A percentile compares a stretch with the other conserved stretches of the same genome.
phyloP scores from a whole-genome alignment of 2,888 invertebrate species.

The Chironomus tentans region DNA sequence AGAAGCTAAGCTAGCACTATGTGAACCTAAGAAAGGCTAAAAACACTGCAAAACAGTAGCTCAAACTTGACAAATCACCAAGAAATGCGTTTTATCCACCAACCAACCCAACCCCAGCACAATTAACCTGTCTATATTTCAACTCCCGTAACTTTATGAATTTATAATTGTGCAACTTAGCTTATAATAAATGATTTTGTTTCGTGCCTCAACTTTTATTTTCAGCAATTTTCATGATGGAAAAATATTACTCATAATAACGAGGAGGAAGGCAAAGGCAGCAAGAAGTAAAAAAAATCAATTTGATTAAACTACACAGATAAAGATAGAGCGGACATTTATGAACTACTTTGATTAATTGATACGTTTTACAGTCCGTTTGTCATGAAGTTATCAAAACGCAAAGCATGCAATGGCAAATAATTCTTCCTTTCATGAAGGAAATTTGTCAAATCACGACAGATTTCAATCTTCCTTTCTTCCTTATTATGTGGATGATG shows the following conservation, averaged over 20 bases:
- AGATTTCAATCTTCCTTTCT: neutral
- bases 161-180: constrained; percentile 12
- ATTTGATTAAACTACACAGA: too few relatives aligned
- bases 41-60: too few relatives aligned
- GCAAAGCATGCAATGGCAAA: neutral
- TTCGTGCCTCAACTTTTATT: neutral
- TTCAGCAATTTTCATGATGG: neutral
- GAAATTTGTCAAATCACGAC: constrained; percentile 11
- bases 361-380: neutral
- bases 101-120: too few relatives aligned
- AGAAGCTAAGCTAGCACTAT: too few relatives aligned
- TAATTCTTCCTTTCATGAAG: neutral
- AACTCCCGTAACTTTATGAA: constrained; percentile 1
- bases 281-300: too few relatives aligned
- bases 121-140: too few relatives aligned
- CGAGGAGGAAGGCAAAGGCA: neutral
- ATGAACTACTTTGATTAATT: neutral
- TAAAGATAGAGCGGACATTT: too few relatives aligned
- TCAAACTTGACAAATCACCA: neutral
- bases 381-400: neutral
- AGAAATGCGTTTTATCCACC: too few relatives aligned
- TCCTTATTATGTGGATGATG: neutral
- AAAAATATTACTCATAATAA: neutral
- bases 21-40: too few relatives aligned
- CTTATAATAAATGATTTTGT: constrained; percentile 10